phyloP scores from a whole-genome alignment of 2,888 invertebrate genomes.

The Acleris literana region DNA sequence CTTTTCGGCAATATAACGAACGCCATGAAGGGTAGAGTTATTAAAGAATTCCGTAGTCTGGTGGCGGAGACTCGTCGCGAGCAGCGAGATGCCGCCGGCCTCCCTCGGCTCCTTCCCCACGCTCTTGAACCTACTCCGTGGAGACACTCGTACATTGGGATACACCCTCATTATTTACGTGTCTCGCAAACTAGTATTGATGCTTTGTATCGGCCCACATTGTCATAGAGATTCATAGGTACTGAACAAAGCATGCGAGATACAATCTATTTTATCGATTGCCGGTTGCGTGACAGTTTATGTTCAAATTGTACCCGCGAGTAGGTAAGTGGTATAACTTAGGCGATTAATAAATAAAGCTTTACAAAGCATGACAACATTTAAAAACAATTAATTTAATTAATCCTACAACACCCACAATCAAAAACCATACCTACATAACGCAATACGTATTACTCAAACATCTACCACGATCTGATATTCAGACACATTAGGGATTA shows the following conservation, averaged over 20 bases:
- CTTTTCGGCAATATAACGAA: constrained; percentile 90
- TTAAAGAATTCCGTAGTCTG: constrained; percentile 90
- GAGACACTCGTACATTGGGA: constrained; percentile 49
- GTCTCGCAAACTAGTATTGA: constrained; percentile 40
- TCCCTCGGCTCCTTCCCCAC: constrained; percentile 48
- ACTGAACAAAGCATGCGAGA: constrained; percentile 57
- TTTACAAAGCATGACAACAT: constrained; percentile 11
- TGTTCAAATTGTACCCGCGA: constrained; percentile 1
- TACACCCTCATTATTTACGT: constrained; percentile 63
- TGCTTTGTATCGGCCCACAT: constrained; percentile 14
- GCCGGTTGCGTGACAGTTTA: constrained; percentile 53
- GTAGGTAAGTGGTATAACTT: constrained; percentile 8
- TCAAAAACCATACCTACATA: too few species aligned
- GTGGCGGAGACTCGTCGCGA: constrained; percentile 86
- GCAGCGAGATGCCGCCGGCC: constrained; percentile 63
- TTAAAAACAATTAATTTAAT: constrained; percentile 10
- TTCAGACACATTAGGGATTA: too few species aligned
- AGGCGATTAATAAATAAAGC: constrained; percentile 26
- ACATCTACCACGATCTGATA: too few species aligned
- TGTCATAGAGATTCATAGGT: constrained; percentile 7
- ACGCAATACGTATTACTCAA: too few species aligned
- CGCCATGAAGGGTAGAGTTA: constrained; percentile 90
- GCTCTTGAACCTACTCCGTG: constrained; percentile 46
- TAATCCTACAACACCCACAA: too few species aligned
- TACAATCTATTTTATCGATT: constrained; percentile 65